Evolutionary conservation across 2,797 vertebrate genomes (phyloP).

Genomic region (Cryptoblepharus egeriae): DNA sequence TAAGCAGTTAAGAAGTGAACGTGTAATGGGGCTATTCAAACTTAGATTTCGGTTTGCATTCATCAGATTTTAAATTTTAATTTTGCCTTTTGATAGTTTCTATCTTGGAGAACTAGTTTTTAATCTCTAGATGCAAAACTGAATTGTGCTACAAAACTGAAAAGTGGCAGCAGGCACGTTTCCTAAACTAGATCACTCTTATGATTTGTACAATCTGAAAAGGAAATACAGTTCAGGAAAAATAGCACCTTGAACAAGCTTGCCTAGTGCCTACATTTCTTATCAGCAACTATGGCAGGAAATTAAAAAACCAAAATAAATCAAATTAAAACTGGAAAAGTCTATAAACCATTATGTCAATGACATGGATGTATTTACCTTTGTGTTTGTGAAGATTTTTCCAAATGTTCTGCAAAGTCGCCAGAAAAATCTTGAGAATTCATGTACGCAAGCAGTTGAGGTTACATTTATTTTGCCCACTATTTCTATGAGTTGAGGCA

Average conservation of each 20-base stretch:
- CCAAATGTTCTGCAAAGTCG: conserved; percentile 97
- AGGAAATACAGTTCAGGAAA: not conserved
- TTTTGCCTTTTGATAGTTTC: not conserved
- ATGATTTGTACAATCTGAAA: not conserved
- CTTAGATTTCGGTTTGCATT: not conserved
- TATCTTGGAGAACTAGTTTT: not conserved
- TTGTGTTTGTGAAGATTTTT: conserved; percentile 98
- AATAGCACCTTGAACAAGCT: not conserved
- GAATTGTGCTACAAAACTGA: not conserved
- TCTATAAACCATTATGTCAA: not conserved
- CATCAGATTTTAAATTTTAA: not conserved
- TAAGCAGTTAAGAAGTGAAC: not conserved
- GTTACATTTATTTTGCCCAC: conserved; percentile 96
- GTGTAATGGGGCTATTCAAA: not conserved
- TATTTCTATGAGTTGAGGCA: conserved; percentile 96
- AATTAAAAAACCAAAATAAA: not conserved
- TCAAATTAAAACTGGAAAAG: not conserved
- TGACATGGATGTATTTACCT: conserved; percentile 75
- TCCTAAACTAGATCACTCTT: not conserved
- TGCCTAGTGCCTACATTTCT: not conserved
- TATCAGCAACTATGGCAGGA: too few relatives aligned
- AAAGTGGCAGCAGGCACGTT: not conserved
- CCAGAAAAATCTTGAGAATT: conserved; percentile 99
- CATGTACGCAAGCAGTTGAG: conserved; percentile 95
- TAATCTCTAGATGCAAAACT: not conserved